Evolutionary conservation across 2,797 vertebrate genomes (phyloP), one percentile per base, ranked within the genome.

Genomic region (Rhinella marina): DNA sequence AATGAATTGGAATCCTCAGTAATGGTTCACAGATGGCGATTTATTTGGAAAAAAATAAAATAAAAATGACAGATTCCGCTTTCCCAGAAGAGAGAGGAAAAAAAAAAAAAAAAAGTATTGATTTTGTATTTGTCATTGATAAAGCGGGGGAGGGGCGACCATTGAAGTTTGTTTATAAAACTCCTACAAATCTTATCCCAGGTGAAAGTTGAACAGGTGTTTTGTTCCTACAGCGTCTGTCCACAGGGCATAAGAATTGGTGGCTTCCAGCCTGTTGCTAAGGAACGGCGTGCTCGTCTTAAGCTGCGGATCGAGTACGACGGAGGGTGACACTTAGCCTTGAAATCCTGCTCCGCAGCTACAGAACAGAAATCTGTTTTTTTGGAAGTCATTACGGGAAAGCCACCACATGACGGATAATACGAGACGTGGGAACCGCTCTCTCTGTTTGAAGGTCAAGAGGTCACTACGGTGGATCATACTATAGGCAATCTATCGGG

Each of bases 191-290:
- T 79, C 70, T 80, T 80, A 84, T 89, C 89, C 90, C 90, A 90
- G 89, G 90, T 90, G 89, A 92, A 85, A 85, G 50, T 61, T 52
- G 66, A 88, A 89, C 90, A 90, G 90, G 86, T 90, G 90, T 84
- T 86, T 85, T 56, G 59, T 89, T 90, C 85, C 85, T 92, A 91
- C 90, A 92, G 90, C 86, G 89, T 93, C 92, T 93, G 90, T 92
- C 91, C 91, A 92, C 91, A 87, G 78, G 92, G 85, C 90, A 93
- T 91, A 93, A 96, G 95, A 82, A 97, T 96, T 96, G 95, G 96
- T 96, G 97, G 97, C 95, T 95, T 94, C 94, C 94, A 95, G 93
- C 92, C 90, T 76, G 94, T 97, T 94, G 93, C 97, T 96, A 96
- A 96, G 97, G 96, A 97, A 97, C 96, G 7, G 68, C 81, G 57